A percentile compares a stretch with the other conserved stretches of the same genome.
phyloP scores from a whole-genome alignment of 2,888 invertebrate genomes.

The Leptinotarsa haldemani region DNA sequence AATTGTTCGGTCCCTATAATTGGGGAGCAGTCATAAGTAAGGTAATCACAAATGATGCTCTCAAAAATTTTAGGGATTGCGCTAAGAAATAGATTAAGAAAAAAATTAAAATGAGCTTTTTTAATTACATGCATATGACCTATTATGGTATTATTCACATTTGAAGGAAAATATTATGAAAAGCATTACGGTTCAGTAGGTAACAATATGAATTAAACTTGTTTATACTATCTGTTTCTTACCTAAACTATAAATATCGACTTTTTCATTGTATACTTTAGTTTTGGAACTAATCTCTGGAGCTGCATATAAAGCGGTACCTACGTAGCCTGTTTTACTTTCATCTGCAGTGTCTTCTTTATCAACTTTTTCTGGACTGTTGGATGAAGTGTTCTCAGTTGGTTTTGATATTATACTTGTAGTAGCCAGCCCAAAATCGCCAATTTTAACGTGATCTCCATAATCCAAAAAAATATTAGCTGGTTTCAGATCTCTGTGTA shows the following conservation, averaged over 20 bases:
- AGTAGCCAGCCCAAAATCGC: constrained; percentile 97
- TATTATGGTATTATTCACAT: no score
- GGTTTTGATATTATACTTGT: constrained; percentile 69
- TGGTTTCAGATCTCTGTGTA: constrained; percentile 86
- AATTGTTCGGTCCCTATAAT: no score
- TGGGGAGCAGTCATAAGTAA: no score
- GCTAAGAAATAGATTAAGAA: no score
- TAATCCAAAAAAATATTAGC: constrained; percentile 96
- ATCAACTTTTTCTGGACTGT: constrained; percentile 54
- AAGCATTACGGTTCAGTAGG: no score
- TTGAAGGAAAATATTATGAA: no score
- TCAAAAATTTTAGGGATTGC: no score
- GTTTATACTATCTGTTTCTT: constrained; percentile 53
- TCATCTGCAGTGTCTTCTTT: constrained; percentile 61
- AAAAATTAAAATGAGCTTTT: no score
- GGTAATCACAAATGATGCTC: no score
- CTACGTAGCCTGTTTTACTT: constrained; percentile 84
- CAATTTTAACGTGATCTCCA: constrained; percentile 96
- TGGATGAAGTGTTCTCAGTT: constrained; percentile 53
- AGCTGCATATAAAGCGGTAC: constrained; percentile 94
- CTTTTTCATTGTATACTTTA: constrained; percentile 89
- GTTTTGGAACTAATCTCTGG: constrained; percentile 85
- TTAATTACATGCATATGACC: no score
- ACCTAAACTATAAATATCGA: constrained; percentile 77
- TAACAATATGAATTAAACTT: no score